Evolutionary conservation across 1,140 invertebrate species (phyloP).

Genomic region (Mamestra configurata): DNA sequence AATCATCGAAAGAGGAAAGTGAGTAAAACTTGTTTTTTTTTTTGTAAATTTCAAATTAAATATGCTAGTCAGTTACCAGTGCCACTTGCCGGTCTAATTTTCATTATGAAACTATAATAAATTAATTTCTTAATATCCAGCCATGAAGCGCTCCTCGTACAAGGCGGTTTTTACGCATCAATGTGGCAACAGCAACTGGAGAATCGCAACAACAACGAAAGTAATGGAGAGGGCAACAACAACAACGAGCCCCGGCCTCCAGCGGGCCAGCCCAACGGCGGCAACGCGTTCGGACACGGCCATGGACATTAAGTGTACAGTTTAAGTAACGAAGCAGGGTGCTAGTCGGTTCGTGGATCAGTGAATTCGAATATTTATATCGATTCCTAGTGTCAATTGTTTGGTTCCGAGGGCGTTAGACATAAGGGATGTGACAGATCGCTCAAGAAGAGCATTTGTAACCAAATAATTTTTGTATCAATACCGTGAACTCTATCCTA

Average conservation of each 20-base stretch:
- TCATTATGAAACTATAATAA: background rate
- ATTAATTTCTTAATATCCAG: constrained; percentile 79
- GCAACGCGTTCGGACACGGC: constrained; percentile 64
- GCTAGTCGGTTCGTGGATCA: constrained; percentile 53
- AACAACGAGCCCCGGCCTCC: constrained; percentile 38
- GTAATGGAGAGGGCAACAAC: constrained; percentile 61
- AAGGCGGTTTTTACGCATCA: constrained; percentile 92
- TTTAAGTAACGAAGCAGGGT: constrained; percentile 48
- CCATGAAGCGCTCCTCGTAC: constrained; percentile 93
- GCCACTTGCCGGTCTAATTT: too few relatives aligned
- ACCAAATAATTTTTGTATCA: constrained; percentile 40
- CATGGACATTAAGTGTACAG: constrained; percentile 59
- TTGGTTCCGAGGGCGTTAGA: constrained; percentile 35
- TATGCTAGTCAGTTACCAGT: too few relatives aligned
- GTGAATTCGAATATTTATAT: constrained; percentile 46
- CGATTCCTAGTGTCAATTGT: constrained; percentile 29
- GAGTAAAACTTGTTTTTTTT: constrained; percentile 68
- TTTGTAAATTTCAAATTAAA: too few relatives aligned
- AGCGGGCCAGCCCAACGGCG: constrained; percentile 57
- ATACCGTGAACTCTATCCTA: constrained; percentile 32
- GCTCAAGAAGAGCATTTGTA: constrained; percentile 54
- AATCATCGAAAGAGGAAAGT: constrained; percentile 97
- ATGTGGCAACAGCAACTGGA: constrained; percentile 97
- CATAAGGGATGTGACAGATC: constrained; percentile 54
- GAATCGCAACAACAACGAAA: constrained; percentile 78